These are phyloP conservation scores for Ptychodera flava DNA, from an alignment of 35 echinoderm and acorn worm species.

Conservation along the genomic window DNA sequence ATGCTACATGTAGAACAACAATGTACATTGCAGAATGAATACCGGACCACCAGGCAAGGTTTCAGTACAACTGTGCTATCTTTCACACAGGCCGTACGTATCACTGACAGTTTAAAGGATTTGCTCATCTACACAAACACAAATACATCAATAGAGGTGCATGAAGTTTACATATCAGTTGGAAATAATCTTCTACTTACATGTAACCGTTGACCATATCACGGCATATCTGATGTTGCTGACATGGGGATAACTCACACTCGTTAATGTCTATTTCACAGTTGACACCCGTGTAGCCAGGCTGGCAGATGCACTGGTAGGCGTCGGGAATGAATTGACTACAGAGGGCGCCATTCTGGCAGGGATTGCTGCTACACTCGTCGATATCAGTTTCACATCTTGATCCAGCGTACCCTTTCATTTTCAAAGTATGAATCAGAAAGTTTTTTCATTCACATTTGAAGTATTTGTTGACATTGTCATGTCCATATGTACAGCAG, in stretches of 20 bases:
- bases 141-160: too few species aligned
- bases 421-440: background rate
- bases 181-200: conserved; percentile 53
- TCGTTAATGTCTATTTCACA: conserved; percentile 90
- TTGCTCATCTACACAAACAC: too few species aligned
- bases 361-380: conserved; percentile 73
- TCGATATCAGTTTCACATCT: conserved; percentile 71
- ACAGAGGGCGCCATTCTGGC: conserved; percentile 71
- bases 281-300: conserved; percentile 47
- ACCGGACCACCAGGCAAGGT: too few species aligned
- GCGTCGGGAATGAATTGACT: conserved; percentile 15
- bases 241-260: conserved; percentile 48
- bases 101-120: too few species aligned
- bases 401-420: conserved; percentile 53
- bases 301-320: conserved; percentile 65
- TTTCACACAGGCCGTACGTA: too few species aligned
- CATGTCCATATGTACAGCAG: too few species aligned
- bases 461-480: background rate
- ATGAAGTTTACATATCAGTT: too few species aligned
- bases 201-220: conserved; percentile 76
- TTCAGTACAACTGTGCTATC: too few species aligned
- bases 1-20: too few species aligned
- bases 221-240: conserved; percentile 57
- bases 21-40: too few species aligned
- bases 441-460: background rate